phyloP scores from a whole-genome alignment of 2,888 invertebrate genomes.

The Rhorus exstirpatorius region DNA sequence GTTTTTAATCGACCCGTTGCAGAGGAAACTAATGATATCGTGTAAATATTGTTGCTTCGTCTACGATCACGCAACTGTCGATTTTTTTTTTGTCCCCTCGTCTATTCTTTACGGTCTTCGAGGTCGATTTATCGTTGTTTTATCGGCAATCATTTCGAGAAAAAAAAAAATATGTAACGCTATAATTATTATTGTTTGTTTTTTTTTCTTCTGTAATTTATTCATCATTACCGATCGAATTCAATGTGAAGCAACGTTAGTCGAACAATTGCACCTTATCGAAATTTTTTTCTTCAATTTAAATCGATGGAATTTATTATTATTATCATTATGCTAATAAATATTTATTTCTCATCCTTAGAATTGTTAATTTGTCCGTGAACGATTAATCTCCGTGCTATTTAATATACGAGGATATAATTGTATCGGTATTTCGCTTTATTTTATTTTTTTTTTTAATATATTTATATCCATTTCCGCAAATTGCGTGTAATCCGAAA shows the following conservation, averaged over 20 bases:
- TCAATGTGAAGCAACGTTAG: too few species aligned
- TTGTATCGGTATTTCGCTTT: slow-evolving; percentile 11
- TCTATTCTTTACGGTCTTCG: slow-evolving; percentile 24
- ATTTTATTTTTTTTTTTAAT: too few species aligned
- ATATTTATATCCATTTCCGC: too few species aligned
- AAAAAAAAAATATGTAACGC: neutral
- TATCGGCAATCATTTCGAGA: slow-evolving; percentile 3
- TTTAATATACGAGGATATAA: slow-evolving; percentile 14
- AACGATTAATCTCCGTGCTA: neutral
- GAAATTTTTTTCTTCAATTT: neutral
- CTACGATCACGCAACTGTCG: slow-evolving; percentile 54
- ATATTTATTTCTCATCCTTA: neutral
- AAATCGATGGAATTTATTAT: neutral
- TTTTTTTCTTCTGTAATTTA: too few species aligned
- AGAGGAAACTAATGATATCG: slow-evolving; percentile 52
- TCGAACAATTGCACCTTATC: too few species aligned
- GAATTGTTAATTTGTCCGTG: neutral
- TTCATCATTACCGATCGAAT: neutral
- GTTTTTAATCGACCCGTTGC: slow-evolving; percentile 58
- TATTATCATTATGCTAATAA: neutral
- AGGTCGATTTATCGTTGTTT: slow-evolving; percentile 34
- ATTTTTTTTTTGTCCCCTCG: slow-evolving; percentile 22
- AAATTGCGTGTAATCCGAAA: slow-evolving; percentile 23
- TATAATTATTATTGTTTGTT: slow-evolving; percentile 12
- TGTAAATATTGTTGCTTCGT: slow-evolving; percentile 55